Conservation (phyloP, 2,888 invertebrate genomes). For the Eupithecia exiguata region DNA sequence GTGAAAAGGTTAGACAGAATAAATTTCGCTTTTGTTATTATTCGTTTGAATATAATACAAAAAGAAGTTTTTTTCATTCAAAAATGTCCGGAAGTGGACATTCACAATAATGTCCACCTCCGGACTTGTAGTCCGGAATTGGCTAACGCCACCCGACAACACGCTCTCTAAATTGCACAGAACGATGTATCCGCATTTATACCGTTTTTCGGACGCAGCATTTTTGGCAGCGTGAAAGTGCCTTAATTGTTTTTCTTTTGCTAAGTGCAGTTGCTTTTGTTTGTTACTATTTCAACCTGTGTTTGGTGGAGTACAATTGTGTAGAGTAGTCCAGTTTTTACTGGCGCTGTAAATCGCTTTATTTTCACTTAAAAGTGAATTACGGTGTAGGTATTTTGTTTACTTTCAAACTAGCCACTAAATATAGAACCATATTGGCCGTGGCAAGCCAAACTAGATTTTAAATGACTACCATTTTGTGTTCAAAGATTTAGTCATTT, state of each 20-base stretch:
- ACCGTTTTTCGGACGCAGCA: slow-evolving; percentile 61
- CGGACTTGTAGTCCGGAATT: slow-evolving; percentile 56
- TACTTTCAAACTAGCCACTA: neutral
- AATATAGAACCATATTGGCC: neutral
- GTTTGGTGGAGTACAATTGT: neutral
- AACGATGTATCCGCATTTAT: slow-evolving; percentile 54
- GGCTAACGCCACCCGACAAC: slow-evolving; percentile 59
- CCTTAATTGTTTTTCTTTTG: slow-evolving; percentile 59
- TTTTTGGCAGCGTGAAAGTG: slow-evolving; percentile 58
- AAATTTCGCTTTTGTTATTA: no score
- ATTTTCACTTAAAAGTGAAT: neutral
- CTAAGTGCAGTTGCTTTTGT: slow-evolving; percentile 34
- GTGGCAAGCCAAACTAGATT: neutral
- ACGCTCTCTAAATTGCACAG: slow-evolving; percentile 66
- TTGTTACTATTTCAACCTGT: slow-evolving; percentile 23
- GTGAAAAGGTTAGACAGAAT: no score
- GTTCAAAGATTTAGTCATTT: no score
- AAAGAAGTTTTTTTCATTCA: neutral
- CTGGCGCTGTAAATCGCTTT: neutral
- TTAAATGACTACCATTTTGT: neutral
- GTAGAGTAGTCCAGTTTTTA: neutral
- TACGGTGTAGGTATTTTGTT: neutral
- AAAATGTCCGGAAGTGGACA: slow-evolving; percentile 9
- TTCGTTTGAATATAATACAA: no score
- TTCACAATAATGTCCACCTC: slow-evolving; percentile 46